Percentiles rank a stretch among this genome's conserved stretches.
Conservation (phyloP, 2,888 invertebrate species). For the Lycocerus yunnanus region DNA sequence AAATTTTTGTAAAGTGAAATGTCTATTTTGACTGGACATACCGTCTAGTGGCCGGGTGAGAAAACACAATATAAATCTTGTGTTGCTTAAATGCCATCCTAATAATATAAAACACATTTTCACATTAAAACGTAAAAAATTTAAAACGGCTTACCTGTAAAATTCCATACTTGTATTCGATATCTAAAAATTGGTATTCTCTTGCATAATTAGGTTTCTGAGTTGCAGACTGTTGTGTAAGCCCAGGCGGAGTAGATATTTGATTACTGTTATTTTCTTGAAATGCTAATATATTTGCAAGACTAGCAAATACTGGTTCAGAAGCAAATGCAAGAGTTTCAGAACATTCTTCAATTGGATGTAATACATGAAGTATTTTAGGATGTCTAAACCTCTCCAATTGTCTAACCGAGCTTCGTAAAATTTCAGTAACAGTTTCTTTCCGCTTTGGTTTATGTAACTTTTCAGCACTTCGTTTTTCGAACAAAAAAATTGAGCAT, state of each 20-base stretch:
- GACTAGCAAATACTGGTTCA: slow-evolving; percentile 86
- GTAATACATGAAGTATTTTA: slow-evolving; percentile 72
- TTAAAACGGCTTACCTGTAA: slow-evolving; percentile 74
- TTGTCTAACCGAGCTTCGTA: slow-evolving; percentile 77
- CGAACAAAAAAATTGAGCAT: slow-evolving; percentile 91
- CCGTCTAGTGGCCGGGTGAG: too few species aligned
- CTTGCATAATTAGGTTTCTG: slow-evolving; percentile 69
- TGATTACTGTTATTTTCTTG: slow-evolving; percentile 65
- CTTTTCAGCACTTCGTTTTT: slow-evolving; percentile 91
- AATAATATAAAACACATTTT: too few species aligned
- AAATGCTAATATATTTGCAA: slow-evolving; percentile 86
- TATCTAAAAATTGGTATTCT: slow-evolving; percentile 87
- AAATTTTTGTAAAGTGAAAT: too few species aligned
- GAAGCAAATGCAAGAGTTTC: slow-evolving; percentile 94
- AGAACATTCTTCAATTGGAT: slow-evolving; percentile 79
- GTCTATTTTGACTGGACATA: too few species aligned
- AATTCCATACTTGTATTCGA: slow-evolving; percentile 92
- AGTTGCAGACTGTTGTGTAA: slow-evolving; percentile 54
- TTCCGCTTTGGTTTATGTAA: slow-evolving; percentile 89
- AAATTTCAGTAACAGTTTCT: slow-evolving; percentile 88
- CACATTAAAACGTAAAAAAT: too few species aligned
- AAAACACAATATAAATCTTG: too few species aligned
- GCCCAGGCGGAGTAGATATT: slow-evolving; percentile 55
- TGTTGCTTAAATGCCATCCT: too few species aligned
- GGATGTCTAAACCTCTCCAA: slow-evolving; percentile 86